Percentiles rank a stretch among this genome's conserved stretches.
Conservation (phyloP, 1,140 invertebrate species). For the Euwallacea similis region DNA sequence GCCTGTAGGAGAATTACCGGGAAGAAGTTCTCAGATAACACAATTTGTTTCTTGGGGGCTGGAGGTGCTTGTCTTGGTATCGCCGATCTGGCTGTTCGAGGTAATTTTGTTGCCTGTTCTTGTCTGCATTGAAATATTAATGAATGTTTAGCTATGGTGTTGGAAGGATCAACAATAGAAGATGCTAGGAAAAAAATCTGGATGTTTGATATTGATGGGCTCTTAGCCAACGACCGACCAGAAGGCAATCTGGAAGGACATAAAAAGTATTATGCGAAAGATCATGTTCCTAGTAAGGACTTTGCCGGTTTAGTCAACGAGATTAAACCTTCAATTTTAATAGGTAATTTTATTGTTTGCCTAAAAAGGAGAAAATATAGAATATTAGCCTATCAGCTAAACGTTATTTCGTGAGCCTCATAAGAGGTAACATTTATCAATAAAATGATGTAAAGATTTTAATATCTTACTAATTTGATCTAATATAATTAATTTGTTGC, state of each 20-base stretch:
- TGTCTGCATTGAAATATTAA: neutral
- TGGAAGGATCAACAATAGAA: slow-evolving; percentile 72
- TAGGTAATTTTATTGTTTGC: slow-evolving; percentile 62
- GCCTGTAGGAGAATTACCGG: slow-evolving; percentile 80
- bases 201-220: slow-evolving; percentile 85
- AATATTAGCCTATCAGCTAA: too few species aligned
- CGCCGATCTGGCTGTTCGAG: slow-evolving; percentile 64
- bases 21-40: slow-evolving; percentile 78
- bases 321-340: slow-evolving; percentile 82
- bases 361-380: too few species aligned
- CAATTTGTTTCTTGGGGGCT: slow-evolving; percentile 88
- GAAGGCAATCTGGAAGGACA: slow-evolving; percentile 75
- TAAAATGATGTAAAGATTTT: neutral
- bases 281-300: slow-evolving; percentile 73
- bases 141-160: slow-evolving; percentile 31
- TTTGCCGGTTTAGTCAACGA: slow-evolving; percentile 77
- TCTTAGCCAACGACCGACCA: slow-evolving; percentile 72
- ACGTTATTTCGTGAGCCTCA: too few species aligned
- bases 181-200: slow-evolving; percentile 84
- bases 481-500: slow-evolving; percentile 6
- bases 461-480: neutral
- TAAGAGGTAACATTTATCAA: too few species aligned
- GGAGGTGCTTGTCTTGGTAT: slow-evolving; percentile 91
- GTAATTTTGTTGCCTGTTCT: slow-evolving; percentile 15
- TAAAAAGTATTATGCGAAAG: slow-evolving; percentile 81